A percentile compares a stretch with the other conserved stretches of the same genome.
Conservation (phyloP, 2,888 invertebrate species). For the Auanema sp. region DNA sequence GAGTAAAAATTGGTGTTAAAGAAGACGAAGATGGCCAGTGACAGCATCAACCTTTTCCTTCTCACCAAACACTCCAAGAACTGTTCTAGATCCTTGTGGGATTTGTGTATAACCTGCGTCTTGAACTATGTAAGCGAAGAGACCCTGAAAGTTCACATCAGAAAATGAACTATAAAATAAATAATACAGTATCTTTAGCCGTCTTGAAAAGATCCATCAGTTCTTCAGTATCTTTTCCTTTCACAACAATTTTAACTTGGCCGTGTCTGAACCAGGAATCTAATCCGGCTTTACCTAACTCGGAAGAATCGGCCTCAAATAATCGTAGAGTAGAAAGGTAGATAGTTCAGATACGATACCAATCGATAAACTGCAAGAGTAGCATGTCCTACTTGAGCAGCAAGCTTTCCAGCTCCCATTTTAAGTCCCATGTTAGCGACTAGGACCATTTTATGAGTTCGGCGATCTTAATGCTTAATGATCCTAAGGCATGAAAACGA, state of each 20-base stretch:
- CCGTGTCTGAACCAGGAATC: slow-evolving; percentile 34
- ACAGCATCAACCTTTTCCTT: slow-evolving; percentile 65
- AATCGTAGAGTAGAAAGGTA: not conserved
- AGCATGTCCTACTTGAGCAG: slow-evolving; percentile 72
- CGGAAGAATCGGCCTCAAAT: slow-evolving; percentile 34
- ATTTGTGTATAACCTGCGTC: slow-evolving; percentile 70
- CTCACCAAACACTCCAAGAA: slow-evolving; percentile 67
- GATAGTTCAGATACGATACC: slow-evolving; percentile 53
- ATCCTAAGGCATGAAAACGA: not conserved
- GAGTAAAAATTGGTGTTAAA: slow-evolving; percentile 36
- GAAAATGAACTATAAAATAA: slow-evolving; percentile 2
- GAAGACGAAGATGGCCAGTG: slow-evolving; percentile 66
- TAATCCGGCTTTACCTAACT: slow-evolving; percentile 31
- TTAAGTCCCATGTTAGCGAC: slow-evolving; percentile 71
- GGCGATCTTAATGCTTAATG: slow-evolving; percentile 22
- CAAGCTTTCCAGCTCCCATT: slow-evolving; percentile 73
- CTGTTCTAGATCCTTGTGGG: slow-evolving; percentile 67
- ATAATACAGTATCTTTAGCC: slow-evolving; percentile 59
- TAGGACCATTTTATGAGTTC: slow-evolving; percentile 72
- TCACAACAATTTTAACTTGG: slow-evolving; percentile 56
- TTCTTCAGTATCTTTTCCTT: slow-evolving; percentile 67
- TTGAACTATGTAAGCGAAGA: slow-evolving; percentile 68
- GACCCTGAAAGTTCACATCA: slow-evolving; percentile 39
- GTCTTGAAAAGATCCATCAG: slow-evolving; percentile 66
- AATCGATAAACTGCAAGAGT: slow-evolving; percentile 70